Conservation (phyloP, 2,797 vertebrate species). For the Phataginus tricuspis region DNA sequence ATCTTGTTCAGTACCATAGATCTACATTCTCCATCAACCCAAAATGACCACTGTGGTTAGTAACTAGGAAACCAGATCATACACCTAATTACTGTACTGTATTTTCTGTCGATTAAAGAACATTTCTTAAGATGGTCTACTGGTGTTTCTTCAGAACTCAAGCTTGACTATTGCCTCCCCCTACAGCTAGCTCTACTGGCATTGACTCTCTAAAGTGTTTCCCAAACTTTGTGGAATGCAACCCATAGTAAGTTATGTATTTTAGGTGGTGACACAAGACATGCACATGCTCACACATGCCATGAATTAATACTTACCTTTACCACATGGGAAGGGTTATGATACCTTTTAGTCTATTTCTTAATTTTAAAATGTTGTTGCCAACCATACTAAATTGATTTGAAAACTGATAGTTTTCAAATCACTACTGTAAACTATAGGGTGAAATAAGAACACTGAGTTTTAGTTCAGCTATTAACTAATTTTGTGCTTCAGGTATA, state of each 20-base stretch:
- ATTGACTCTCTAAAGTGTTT: background rate
- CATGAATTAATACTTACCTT: slow-evolving; percentile 26
- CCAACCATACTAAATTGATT: background rate
- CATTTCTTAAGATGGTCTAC: background rate
- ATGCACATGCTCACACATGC: background rate
- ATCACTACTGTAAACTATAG: background rate
- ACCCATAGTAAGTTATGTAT: background rate
- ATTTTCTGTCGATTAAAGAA: background rate
- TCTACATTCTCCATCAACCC: background rate
- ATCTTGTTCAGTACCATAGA: background rate
- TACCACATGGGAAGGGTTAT: background rate
- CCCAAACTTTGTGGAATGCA: background rate
- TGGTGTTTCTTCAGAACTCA: background rate
- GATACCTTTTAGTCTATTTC: slow-evolving; percentile 1
- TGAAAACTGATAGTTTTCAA: slow-evolving; percentile 38
- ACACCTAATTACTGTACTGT: background rate
- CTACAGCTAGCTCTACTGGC: background rate
- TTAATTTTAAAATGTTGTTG: slow-evolving; percentile 26
- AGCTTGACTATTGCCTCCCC: background rate
- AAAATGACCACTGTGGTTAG: background rate
- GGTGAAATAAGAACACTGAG: slow-evolving; percentile 1
- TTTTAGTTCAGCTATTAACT: background rate
- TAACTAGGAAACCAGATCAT: background rate
- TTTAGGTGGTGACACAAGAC: background rate
- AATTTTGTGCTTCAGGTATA: background rate